Percentiles rank a stretch among this genome's conserved stretches.
Conservation (phyloP, 2,888 invertebrate species). For the Himalopsyche japonica region DNA sequence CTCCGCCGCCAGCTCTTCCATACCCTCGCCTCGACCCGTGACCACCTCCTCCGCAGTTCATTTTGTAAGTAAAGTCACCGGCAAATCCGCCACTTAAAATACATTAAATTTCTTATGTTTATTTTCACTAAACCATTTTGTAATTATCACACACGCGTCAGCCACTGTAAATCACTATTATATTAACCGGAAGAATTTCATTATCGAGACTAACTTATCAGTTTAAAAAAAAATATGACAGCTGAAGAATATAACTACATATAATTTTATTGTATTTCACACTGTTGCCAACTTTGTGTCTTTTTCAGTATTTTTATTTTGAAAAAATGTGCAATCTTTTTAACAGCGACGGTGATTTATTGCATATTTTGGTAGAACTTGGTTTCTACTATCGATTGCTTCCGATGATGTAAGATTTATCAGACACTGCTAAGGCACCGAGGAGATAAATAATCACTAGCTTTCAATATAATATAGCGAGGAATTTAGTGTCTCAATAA, state of each 20-base stretch:
- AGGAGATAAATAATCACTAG: background rate
- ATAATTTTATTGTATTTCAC: constrained; percentile 1
- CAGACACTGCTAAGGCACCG: background rate
- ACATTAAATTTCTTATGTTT: background rate
- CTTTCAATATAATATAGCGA: background rate
- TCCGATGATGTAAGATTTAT: background rate
- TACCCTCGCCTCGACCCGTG: constrained; percentile 36
- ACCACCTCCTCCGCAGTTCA: constrained; percentile 38
- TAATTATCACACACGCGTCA: background rate
- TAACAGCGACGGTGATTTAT: background rate
- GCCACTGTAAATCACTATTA: background rate
- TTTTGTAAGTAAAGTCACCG: background rate
- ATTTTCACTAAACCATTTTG: background rate
- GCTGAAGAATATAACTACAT: constrained; percentile 1
- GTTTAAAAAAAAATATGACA: background rate
- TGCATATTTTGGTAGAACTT: background rate
- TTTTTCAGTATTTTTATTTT: background rate
- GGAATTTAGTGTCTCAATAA: background rate
- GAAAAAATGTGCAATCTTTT: background rate
- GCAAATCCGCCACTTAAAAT: background rate
- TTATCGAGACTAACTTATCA: background rate
- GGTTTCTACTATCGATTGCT: background rate
- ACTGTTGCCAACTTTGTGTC: constrained; percentile 14
- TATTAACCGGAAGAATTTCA: background rate
- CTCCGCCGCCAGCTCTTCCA: constrained; percentile 36